Evolutionary conservation across 1,140 invertebrate genomes (phyloP), one percentile per base, ranked within the genome.

Genomic region (Drosophila novamexicana): DNA sequence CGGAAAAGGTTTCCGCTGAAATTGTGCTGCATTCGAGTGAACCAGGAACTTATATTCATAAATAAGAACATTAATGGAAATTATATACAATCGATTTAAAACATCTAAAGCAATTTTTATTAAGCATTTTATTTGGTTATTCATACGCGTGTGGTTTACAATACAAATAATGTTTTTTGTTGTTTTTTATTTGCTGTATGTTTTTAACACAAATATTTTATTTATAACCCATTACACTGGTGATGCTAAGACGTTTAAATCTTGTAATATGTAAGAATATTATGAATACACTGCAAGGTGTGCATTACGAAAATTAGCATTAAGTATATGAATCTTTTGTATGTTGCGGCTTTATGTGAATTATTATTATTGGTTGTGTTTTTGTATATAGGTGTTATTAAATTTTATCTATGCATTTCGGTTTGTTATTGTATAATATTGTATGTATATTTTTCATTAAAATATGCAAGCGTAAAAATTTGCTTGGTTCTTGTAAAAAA

Each of bases 51-150:
- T 22, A 22, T 4, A 22, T 22, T 22, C 22, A 4, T 4, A 22
- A 3, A 22, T 22, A 22, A 22, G 22, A 22, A 22, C 22, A 22
- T 22, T 22, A 22, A 3, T 29, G 5, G 22, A 3, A 7, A 1
- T 47, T 18, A 4, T 18, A 14, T 36, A 29, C 40, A 44, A 7
- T 9, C 16, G 14, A 64, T 7, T 34, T 16, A 59, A 68, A 61
- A 61, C 36, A 34, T 10, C 10, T 16, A 7, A 10, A 22, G 6
- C 10, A 7, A 36, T 68, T 75, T 84, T 61, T 81, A 81, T 81
- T 91, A 91, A 91, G 90, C 90, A 86, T 80, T 86, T 86, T 86
- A 91, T 91, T 91, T 79, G 90, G 90, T 84, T 91, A 91, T 81
- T 91, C 65, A 81, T 91, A 90, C 70, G 85, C 90, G 85, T 91